Conservation (phyloP, 2,888 invertebrate species). For the Ichneumon xanthorius region DNA sequence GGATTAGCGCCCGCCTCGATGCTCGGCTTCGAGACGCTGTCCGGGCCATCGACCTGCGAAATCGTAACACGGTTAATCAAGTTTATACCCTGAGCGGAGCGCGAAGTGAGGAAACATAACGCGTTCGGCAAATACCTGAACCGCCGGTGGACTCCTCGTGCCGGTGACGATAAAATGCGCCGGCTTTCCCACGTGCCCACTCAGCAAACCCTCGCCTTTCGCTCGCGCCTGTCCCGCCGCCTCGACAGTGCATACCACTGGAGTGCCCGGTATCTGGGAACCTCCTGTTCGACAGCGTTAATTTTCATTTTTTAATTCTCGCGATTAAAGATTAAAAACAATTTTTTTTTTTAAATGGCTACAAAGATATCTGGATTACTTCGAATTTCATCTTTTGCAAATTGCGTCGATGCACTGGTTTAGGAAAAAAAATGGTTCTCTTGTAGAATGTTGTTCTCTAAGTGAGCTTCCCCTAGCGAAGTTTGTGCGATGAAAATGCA, state of each 20-base stretch:
- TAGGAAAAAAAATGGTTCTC: no score
- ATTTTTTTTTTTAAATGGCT: background rate
- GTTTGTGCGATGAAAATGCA: no score
- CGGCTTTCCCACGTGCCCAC: constrained; percentile 86
- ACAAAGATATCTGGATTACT: no score
- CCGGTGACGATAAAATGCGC: constrained; percentile 86
- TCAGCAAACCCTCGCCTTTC: constrained; percentile 87
- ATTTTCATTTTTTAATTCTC: background rate
- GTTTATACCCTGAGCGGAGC: background rate
- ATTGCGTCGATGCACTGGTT: no score
- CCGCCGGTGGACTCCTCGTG: constrained; percentile 83
- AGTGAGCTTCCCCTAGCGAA: no score
- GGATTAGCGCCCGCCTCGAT: constrained; percentile 89
- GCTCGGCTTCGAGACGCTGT: constrained; percentile 86
- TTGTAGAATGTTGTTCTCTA: no score
- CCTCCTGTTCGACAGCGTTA: constrained; percentile 75
- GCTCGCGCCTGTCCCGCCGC: constrained; percentile 87
- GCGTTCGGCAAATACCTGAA: constrained; percentile 76
- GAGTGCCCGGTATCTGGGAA: constrained; percentile 84
- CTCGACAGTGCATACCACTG: constrained; percentile 86
- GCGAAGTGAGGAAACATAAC: background rate
- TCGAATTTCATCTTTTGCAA: no score
- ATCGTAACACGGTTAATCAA: background rate
- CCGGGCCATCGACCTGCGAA: constrained; percentile 87
- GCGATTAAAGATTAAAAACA: background rate